Conservation (phyloP, 2,797 vertebrate genomes). For the Erethizon dorsatum region DNA sequence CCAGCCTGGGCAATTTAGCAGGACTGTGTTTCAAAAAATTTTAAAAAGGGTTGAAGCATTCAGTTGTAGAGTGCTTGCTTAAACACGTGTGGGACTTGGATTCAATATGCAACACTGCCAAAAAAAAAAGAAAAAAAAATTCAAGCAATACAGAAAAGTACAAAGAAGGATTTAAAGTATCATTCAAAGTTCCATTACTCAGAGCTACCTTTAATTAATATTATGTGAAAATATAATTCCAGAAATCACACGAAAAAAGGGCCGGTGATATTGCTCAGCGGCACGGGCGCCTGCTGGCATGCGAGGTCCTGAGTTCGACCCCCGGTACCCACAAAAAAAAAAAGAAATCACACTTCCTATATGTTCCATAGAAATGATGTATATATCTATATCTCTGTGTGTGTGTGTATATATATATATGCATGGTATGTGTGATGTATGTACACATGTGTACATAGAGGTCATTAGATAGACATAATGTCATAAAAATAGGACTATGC, state of each 20-base stretch:
- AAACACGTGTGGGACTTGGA: background rate
- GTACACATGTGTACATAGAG: background rate
- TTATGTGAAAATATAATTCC: background rate
- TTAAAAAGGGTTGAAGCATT: background rate
- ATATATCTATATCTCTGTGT: background rate
- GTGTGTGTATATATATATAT: background rate
- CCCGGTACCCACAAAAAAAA: too few species aligned
- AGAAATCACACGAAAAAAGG: background rate
- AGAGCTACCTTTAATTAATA: slow-evolving; percentile 1
- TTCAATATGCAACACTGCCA: background rate
- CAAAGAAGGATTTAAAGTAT: background rate
- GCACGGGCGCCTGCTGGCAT: too few species aligned
- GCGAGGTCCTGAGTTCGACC: too few species aligned
- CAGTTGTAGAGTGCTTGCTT: background rate
- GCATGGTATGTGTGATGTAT: background rate
- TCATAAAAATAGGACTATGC: background rate
- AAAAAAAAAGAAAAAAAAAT: background rate
- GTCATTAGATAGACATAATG: slow-evolving; percentile 23
- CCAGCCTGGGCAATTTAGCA: background rate
- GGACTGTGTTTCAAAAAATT: background rate
- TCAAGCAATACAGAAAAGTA: background rate
- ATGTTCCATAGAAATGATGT: background rate
- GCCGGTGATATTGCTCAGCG: too few species aligned
- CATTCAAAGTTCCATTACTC: background rate
- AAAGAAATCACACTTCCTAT: background rate